Percentiles rank a stretch among this genome's conserved stretches.
Evolutionary conservation across 2,113 vertebrate genomes (phyloP).

Genomic region (Gadus chalcogrammus): DNA sequence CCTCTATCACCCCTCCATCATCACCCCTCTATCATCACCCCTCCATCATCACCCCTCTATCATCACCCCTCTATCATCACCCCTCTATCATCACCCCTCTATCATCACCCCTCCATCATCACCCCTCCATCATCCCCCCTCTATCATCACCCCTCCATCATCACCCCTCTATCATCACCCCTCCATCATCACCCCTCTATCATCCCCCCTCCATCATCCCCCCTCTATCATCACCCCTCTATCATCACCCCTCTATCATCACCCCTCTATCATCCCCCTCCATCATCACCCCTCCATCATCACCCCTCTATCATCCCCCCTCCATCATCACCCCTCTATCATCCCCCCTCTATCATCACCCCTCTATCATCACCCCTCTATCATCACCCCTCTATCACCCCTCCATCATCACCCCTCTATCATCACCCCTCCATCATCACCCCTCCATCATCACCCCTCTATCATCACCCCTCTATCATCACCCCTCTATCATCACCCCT

Average conservation of each 20-base stretch:
- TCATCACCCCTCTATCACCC: neutral
- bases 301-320: neutral
- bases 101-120: neutral
- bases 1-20: neutral
- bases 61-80: neutral
- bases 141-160: neutral
- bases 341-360: constrained; percentile 2
- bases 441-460: too few relatives aligned
- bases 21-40: neutral
- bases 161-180: neutral
- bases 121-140: constrained; percentile 3
- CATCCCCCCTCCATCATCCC: too few relatives aligned
- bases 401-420: neutral
- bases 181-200: neutral
- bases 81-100: neutral
- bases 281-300: neutral
- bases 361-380: neutral
- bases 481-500: constrained; percentile 1
- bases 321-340: too few relatives aligned
- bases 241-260: neutral
- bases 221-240: neutral
- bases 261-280: neutral
- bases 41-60: neutral
- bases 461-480: neutral
- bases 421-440: neutral